Evolutionary conservation across 30 jellyfish, hydroid and myxozoan genomes (phyloP), one percentile per base, ranked within the genome.

Genomic region (Hydractinia echinata): DNA sequence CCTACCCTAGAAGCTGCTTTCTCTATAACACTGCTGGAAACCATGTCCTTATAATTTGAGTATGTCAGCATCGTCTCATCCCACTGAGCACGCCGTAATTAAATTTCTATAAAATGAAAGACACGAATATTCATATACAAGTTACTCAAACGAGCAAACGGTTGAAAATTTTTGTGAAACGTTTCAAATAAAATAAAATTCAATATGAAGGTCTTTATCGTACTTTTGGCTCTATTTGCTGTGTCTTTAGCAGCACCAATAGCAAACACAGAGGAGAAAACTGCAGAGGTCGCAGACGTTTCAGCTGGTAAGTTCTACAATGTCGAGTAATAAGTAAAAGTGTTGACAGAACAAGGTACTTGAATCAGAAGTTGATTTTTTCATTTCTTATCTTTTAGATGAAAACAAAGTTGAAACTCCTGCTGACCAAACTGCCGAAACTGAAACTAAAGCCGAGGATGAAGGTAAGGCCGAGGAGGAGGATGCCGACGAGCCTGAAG

Each of bases 401-500:
- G 74, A 6, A 7, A 6, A 44, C 16, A 51, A 64, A n/a, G 18
- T n/a, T 13, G 74, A 64, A 64, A 51, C 9, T 6, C 51, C 18
- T 6, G 74, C 74, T 64, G 74, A 64, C 9, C 19, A 64, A 13
- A 64, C 74, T 64, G 74, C 19, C 6, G 74, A 64, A 51, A 64
- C 74, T 13, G 69, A 13, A 11, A 16, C 3, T 13, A 51, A 64
- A 64, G 39, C 74, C 74, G 6, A 64, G 39, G 74, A 76, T 16
- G 18, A 73, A 51, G 56, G 4, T 0, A 76, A 73, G 73, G 83
- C 1, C 30, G 83, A 18, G 30, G 83, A 73, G 30, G 83, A 73
- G 30, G 83, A 18, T 14, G 83, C 21, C 30, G 83, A 73, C 13
- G 83, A 73, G 52, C 76, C 30, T 16, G 83, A 73, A 73, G 83